phyloP scores from a whole-genome alignment of 2,888 invertebrate species.

The Podabrus alpinus region DNA sequence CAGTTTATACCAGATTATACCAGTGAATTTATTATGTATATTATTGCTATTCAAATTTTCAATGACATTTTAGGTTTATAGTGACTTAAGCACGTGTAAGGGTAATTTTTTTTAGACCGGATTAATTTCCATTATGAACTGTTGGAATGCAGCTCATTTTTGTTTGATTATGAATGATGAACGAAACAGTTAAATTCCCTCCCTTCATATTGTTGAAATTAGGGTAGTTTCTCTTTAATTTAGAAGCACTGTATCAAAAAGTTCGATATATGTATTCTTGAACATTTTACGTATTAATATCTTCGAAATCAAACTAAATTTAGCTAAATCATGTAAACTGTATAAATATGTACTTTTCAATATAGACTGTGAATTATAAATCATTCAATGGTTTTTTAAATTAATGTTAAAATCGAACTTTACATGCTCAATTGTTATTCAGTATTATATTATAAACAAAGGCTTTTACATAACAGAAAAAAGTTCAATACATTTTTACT shows the following conservation, averaged over 20 bases:
- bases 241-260: no score
- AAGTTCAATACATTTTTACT: not conserved
- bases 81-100: no score
- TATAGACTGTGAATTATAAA: not conserved
- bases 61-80: not conserved
- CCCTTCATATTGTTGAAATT: not conserved
- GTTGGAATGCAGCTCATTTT: no score
- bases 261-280: no score
- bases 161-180: no score
- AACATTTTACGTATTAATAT: no score
- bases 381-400: not conserved
- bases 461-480: not conserved
- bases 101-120: not conserved
- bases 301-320: no score
- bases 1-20: not conserved
- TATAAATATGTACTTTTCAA: not conserved
- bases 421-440: not conserved
- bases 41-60: not conserved
- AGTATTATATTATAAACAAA: not conserved
- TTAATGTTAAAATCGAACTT: not conserved
- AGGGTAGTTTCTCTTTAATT: not conserved
- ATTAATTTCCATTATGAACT: not conserved
- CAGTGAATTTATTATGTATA: not conserved
- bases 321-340: not conserved
- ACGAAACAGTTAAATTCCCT: not conserved